Evolutionary conservation across 2,888 invertebrate genomes (phyloP).

Genomic region (Eristalinus aeneus): DNA sequence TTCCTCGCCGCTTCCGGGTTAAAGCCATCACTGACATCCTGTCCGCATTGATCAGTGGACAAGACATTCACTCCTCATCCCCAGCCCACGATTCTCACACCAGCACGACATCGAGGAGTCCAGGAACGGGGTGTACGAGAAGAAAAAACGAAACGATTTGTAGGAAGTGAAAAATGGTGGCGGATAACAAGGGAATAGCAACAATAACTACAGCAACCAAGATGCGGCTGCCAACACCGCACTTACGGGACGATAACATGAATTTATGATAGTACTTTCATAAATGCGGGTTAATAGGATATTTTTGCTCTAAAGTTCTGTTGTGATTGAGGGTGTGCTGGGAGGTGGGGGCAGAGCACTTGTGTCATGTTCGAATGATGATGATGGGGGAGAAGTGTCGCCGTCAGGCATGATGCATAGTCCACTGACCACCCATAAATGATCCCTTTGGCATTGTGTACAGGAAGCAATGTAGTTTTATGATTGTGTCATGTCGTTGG

Average conservation of each 20-base stretch:
- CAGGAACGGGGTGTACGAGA: not conserved
- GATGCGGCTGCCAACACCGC: slow-evolving; percentile 64
- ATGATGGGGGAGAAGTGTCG: slow-evolving; percentile 42
- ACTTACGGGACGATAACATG: slow-evolving; percentile 68
- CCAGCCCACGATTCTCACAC: too few species aligned
- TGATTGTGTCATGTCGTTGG: slow-evolving; percentile 52
- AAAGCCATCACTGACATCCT: slow-evolving; percentile 58
- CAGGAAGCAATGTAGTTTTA: slow-evolving; percentile 62
- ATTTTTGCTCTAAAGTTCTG: slow-evolving; percentile 57
- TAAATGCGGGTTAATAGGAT: slow-evolving; percentile 71
- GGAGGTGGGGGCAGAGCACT: not conserved
- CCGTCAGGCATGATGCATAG: slow-evolving; percentile 65
- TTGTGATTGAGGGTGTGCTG: not conserved
- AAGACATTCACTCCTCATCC: slow-evolving; percentile 20
- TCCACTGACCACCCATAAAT: slow-evolving; percentile 57
- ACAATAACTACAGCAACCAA: slow-evolving; percentile 64
- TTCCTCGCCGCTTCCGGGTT: slow-evolving; percentile 62
- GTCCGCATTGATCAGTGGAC: slow-evolving; percentile 43
- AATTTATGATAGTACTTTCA: slow-evolving; percentile 66
- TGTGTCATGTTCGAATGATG: slow-evolving; percentile 6
- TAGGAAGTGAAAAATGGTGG: slow-evolving; percentile 62
- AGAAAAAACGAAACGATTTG: slow-evolving; percentile 26
- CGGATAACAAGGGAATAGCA: slow-evolving; percentile 52
- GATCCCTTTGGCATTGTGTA: slow-evolving; percentile 51
- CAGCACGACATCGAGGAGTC: not conserved